phyloP scores from a whole-genome alignment of 2,888 invertebrate species.

The Thalpophila matura region DNA sequence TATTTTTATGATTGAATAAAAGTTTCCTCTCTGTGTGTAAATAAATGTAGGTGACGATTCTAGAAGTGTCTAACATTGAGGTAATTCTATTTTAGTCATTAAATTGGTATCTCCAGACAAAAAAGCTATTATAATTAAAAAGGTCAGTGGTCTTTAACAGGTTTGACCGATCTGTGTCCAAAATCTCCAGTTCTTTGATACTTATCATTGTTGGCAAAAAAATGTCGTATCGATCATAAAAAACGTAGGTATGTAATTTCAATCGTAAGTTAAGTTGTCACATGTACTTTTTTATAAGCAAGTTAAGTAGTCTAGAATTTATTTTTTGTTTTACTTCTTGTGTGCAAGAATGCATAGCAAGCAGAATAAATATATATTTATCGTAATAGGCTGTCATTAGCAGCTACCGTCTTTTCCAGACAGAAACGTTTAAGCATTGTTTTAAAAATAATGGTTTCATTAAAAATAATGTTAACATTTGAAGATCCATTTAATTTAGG shows the following conservation, averaged over 20 bases:
- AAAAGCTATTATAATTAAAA: neutral
- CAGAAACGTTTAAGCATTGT: neutral
- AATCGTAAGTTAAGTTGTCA: constrained; percentile 8
- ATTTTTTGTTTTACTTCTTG: neutral
- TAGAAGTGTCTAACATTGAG: too few species aligned
- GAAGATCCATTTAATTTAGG: neutral
- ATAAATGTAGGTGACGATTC: too few species aligned
- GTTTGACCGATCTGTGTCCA: constrained; percentile 9
- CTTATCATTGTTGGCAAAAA: constrained; percentile 18
- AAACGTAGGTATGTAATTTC: constrained; percentile 24
- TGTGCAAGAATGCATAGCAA: neutral
- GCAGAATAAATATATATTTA: neutral
- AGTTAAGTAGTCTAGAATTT: neutral
- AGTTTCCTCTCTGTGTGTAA: too few species aligned
- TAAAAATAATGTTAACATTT: neutral
- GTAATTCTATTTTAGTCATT: neutral
- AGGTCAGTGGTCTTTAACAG: constrained; percentile 6
- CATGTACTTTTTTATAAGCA: too few species aligned
- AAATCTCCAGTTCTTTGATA: constrained; percentile 1
- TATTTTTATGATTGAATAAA: too few species aligned
- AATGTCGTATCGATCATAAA: constrained; percentile 18
- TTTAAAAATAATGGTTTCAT: constrained; percentile 3
- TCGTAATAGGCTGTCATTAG: neutral
- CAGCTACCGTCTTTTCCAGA: neutral
- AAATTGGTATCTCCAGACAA: neutral